A percentile compares a stretch with the other conserved stretches of the same genome.
These are phyloP conservation scores for Morpho deidamia DNA, from an alignment of 2,888 invertebrate species.

Conservation along the genomic window DNA sequence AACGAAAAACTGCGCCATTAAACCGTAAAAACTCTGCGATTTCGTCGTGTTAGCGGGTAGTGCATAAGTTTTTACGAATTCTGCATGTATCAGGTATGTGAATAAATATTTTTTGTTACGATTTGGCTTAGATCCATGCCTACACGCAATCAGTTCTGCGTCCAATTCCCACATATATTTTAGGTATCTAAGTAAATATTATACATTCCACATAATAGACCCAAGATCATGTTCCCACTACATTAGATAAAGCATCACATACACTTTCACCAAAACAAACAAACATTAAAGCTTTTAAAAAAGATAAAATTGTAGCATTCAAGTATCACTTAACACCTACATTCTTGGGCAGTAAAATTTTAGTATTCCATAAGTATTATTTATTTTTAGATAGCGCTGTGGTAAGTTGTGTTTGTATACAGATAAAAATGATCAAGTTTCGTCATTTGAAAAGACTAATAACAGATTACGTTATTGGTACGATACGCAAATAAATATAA, in stretches of 20 bases:
- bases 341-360: slow-evolving; percentile 22
- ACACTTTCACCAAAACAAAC: slow-evolving; percentile 1
- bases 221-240: too few species aligned
- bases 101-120: too few species aligned
- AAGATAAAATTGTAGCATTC: slow-evolving; percentile 13
- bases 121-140: too few species aligned
- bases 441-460: slow-evolving; percentile 22
- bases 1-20: too few species aligned
- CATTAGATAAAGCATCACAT: neutral
- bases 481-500: slow-evolving; percentile 20
- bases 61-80: too few species aligned
- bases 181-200: too few species aligned
- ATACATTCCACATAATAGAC: too few species aligned
- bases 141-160: too few species aligned
- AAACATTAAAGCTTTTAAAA: slow-evolving; percentile 9
- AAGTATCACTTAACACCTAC: slow-evolving; percentile 20
- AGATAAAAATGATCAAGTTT: slow-evolving; percentile 27
- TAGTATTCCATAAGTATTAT: slow-evolving; percentile 27
- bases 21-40: too few species aligned
- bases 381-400: slow-evolving; percentile 25
- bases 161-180: too few species aligned
- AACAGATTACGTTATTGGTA: slow-evolving; percentile 28
- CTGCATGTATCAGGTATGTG: too few species aligned
- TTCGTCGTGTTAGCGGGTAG: too few species aligned
- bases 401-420: slow-evolving; percentile 13